Base-by-base conservation (phyloP, 2,797 vertebrate species). In the Natrix natrix region DNA sequence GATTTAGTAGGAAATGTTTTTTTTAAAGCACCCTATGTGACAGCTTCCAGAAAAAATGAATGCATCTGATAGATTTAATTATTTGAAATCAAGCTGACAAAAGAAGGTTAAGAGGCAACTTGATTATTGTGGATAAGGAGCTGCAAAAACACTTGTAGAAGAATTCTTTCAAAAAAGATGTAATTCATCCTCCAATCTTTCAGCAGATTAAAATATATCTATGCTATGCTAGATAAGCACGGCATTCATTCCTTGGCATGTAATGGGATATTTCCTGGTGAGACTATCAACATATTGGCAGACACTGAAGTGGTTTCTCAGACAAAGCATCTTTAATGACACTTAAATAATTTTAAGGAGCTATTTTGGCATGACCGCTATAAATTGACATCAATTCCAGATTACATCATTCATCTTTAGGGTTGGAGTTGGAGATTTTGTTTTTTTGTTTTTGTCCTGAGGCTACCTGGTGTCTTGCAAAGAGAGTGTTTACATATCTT, bases 41-140 rank as follows among this genome's bases (percentile, higher is more conserved):
- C 54, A 89, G 93, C 86, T 93, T 93, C 48, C 91, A 91, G 74
- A 0, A 1, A 43, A 92, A 86, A 92, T 88, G 94, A 94, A 93
- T 88, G 32, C 24, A 69, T 60, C 91, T 93, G 61, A 90, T 57
- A n/a, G 17, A 90, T 57, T 86, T 86, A 92, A 66, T 90, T 43
- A 90, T 56, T 55, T 87, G 48, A 26, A 90, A 86, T 87, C 24
- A 74, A 24, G 8, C 5, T 56, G 20, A 56, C n/a, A 74, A 52
- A 83, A 24, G 66, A 87, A 87, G 83, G 43, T 57, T 61, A 60
- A 78, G 56, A 61, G 69, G 55, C 55, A 59, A 60, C 56, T 54
- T 88, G 37, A 87, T 92, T 92, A 66, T 88, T 56, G 60, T 69
- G 17, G 54, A 55, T 88, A 66, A 92, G 60, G n/a, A 57, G 22